Evolutionary conservation across 2,113 vertebrate species (phyloP), one percentile per base, ranked within the genome.

Genomic region (Psettodes erumei): DNA sequence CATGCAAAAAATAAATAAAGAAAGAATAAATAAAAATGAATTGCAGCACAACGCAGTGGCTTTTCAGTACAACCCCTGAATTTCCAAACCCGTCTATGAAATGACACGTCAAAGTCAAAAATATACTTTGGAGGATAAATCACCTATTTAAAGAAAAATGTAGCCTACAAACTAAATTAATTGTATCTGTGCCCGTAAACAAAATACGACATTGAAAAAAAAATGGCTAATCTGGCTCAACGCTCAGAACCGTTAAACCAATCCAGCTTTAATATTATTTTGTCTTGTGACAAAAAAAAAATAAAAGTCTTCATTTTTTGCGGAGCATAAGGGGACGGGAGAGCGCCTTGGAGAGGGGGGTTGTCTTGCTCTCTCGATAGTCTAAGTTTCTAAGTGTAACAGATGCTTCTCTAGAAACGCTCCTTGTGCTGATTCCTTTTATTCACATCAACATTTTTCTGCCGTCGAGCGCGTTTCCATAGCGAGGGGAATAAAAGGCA

Each of bases 311-410:
- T 62, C 42, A 38, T 28, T 74, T 83, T 79, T 66, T 65, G 58
- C 62, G 75, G 23, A 1, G 61, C 43, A 76, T 68, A 56, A 67
- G 85, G 74, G 75, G 63, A 37, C 54, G 71, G 60, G 79, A 85
- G 82, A 73, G 70, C 71, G 66, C 70, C 63, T 80, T 82, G 30
- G 61, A 86, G 84, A 71, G 81, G 81, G 79, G 84, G 89, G 85
- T 75, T 88, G 86, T 94, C 93, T 92, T 92, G 93, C 92, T 93
- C 92, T 93, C 95, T 95, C 95, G 95, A 97, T 96, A 96, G 95
- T 98, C 96, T 98, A 96, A 97, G 96, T 98, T 98, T 96, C 96
- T 95, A 96, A 98, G 96, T 99, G 97, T 98, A 99, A 99, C 97
- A 98, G 97, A 99, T 98, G 97, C 96, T 92, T 94, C 95, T 96